Conservation (phyloP, 2,113 vertebrate species). For the Vidua chalybeata region DNA sequence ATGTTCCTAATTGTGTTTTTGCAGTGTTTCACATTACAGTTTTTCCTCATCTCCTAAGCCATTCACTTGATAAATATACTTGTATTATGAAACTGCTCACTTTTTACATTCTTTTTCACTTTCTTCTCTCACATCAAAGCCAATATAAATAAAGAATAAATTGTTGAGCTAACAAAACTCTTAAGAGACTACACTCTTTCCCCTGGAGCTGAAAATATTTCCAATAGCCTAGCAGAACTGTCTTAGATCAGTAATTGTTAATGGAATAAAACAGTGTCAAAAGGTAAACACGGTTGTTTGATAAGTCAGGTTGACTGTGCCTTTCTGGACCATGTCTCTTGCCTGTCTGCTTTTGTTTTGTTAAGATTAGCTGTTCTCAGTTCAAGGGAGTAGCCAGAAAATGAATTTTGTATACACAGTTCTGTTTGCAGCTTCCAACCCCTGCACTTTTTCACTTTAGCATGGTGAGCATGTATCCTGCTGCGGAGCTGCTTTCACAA, state of each 20-base stretch:
- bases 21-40: constrained; percentile 48
- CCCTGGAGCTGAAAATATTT: constrained; percentile 54
- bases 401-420: constrained; percentile 63
- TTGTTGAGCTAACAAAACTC: constrained; percentile 51
- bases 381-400: constrained; percentile 64
- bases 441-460: constrained; percentile 36
- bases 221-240: constrained; percentile 33
- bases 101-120: constrained; percentile 50
- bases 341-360: constrained; percentile 72
- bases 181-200: constrained; percentile 41
- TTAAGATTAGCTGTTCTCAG: constrained; percentile 67
- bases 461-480: not conserved
- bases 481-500: constrained; percentile 24
- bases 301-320: constrained; percentile 64
- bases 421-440: constrained; percentile 43
- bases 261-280: constrained; percentile 61
- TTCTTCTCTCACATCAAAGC: constrained; percentile 61
- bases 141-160: constrained; percentile 61
- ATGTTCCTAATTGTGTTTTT: constrained; percentile 34
- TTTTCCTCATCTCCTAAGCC: constrained; percentile 17
- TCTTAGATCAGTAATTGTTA: constrained; percentile 54
- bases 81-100: constrained; percentile 26
- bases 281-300: constrained; percentile 60
- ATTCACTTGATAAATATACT: constrained; percentile 50
- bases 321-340: constrained; percentile 67